Conservation (phyloP, 2,113 vertebrate genomes). For the Gobio gobio region DNA sequence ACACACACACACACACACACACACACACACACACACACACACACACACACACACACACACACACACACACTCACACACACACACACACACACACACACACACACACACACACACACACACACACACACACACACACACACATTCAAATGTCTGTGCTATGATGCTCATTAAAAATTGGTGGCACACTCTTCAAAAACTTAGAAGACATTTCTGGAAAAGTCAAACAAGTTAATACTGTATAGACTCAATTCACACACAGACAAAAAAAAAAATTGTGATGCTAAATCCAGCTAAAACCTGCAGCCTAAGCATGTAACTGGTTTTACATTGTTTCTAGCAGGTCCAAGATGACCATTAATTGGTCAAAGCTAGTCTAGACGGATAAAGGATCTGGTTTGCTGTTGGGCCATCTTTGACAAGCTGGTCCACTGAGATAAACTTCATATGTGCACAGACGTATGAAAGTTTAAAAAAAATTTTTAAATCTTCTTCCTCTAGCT, state of each 20-base stretch:
- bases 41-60: conserved; percentile 8
- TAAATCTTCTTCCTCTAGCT: not conserved
- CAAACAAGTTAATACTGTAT: not conserved
- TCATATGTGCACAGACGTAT: not conserved
- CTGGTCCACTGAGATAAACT: not conserved
- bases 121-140: conserved; percentile 4
- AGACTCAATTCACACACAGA: not conserved
- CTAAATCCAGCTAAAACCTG: not conserved
- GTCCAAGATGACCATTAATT: not conserved
- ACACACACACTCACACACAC: conserved; percentile 3
- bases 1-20: no score
- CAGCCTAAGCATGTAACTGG: not conserved
- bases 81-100: not conserved
- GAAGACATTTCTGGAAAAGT: conserved; percentile 22
- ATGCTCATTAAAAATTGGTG: conserved; percentile 20
- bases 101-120: conserved; percentile 5
- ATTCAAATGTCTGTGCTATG: not conserved
- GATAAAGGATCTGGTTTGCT: not conserved
- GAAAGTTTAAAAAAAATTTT: not conserved
- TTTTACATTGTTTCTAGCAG: not conserved
- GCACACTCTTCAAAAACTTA: conserved; percentile 13
- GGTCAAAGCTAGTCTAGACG: not conserved
- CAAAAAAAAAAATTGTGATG: not conserved
- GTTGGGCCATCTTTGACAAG: not conserved
- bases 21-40: not conserved